Conservation (phyloP, 2,888 invertebrate genomes). For the Monochamus alternatus region DNA sequence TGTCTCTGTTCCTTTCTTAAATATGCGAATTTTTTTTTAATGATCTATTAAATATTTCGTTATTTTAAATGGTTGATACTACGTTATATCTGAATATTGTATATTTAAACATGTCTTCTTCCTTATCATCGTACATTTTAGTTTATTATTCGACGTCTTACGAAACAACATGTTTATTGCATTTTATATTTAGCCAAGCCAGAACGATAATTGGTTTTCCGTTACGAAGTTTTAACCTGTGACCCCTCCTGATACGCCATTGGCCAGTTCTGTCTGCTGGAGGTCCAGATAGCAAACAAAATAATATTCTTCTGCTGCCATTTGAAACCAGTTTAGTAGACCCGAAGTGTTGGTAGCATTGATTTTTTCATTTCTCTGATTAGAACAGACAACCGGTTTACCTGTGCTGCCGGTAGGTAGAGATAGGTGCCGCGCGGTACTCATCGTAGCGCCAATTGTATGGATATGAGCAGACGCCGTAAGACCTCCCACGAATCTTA, state of each 20-base stretch:
- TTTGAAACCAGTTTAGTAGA: constrained; percentile 33
- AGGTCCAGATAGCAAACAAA: constrained; percentile 36
- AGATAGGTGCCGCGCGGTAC: not conserved
- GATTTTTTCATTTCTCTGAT: constrained; percentile 25
- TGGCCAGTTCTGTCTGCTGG: constrained; percentile 37
- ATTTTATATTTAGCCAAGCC: constrained; percentile 10
- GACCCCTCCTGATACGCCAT: constrained; percentile 28
- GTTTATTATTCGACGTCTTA: not conserved
- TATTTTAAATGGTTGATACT: too few species aligned
- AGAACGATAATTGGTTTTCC: constrained; percentile 24
- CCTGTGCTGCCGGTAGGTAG: constrained; percentile 17
- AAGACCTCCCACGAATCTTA: constrained; percentile 33
- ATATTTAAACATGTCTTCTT: too few species aligned
- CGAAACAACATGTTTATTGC: constrained; percentile 12
- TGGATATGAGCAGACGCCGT: constrained; percentile 6
- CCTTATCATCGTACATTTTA: not conserved
- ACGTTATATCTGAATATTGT: too few species aligned
- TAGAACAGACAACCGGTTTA: constrained; percentile 23
- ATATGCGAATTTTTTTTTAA: too few species aligned
- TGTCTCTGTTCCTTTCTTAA: too few species aligned
- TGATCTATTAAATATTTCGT: too few species aligned
- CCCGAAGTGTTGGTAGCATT: constrained; percentile 17
- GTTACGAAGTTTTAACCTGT: constrained; percentile 16
- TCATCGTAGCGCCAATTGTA: constrained; percentile 25
- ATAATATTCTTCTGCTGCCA: constrained; percentile 10